These are phyloP conservation scores for Melanaphis sacchari DNA, from an alignment of 1,140 invertebrate genomes.

Conservation along the genomic window DNA sequence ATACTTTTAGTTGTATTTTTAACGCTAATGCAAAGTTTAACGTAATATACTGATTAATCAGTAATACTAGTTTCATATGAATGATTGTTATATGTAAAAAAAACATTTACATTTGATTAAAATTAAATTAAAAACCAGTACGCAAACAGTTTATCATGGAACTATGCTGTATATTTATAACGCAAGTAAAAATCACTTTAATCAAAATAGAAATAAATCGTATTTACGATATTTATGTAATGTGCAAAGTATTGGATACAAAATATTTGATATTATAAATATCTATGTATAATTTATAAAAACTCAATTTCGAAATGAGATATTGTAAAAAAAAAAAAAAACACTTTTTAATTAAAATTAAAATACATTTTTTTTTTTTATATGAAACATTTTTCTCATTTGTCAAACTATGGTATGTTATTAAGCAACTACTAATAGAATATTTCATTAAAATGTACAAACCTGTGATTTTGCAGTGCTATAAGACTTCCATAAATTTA, in stretches of 20 bases:
- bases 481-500: not conserved
- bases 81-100: not conserved
- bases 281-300: not conserved
- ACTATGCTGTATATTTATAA: not conserved
- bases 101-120: not conserved
- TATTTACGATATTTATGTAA: not conserved
- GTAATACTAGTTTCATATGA: not conserved
- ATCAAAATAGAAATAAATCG: not conserved
- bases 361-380: too few species aligned
- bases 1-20: not conserved
- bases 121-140: not conserved
- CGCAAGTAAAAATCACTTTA: not conserved
- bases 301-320: not conserved
- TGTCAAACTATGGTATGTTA: not conserved
- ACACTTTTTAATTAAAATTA: not conserved
- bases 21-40: not conserved
- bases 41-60: not conserved
- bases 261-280: not conserved
- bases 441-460: not conserved
- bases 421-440: not conserved
- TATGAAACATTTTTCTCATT: conserved; percentile 11
- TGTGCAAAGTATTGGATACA: not conserved
- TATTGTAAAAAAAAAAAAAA: not conserved
- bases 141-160: not conserved
- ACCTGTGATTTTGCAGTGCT: not conserved